Evolutionary conservation across 2,797 vertebrate genomes (phyloP).

Genomic region (Champsocephalus gunnari): DNA sequence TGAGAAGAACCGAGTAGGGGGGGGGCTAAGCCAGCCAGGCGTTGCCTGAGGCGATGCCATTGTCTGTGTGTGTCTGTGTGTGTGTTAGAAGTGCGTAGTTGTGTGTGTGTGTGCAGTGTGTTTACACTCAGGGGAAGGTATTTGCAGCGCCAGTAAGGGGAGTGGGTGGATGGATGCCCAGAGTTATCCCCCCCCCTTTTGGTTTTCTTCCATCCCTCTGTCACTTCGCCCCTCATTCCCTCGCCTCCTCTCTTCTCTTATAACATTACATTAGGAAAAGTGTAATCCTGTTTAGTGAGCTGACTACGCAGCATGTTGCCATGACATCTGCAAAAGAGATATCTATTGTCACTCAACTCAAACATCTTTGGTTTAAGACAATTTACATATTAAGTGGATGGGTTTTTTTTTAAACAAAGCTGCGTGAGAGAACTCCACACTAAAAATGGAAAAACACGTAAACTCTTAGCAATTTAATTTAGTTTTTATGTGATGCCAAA

Average conservation of each 20-base stretch:
- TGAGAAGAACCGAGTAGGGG: conserved; percentile 54
- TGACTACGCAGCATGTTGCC: conserved; percentile 3
- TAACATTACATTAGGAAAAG: conserved; percentile 33
- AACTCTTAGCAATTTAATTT: background rate
- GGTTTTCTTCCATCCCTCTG: conserved; percentile 26
- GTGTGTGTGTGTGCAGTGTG: background rate
- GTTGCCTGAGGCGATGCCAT: conserved; percentile 60
- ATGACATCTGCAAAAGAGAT: conserved; percentile 14
- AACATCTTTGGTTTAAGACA: background rate
- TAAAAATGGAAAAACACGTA: background rate
- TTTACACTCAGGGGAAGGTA: conserved; percentile 37
- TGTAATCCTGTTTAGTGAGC: conserved; percentile 45
- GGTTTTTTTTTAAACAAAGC: background rate
- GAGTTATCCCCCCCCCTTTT: conserved; percentile 13
- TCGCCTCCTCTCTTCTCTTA: conserved; percentile 16
- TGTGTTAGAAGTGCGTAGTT: conserved; percentile 15
- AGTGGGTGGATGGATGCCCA: conserved; percentile 47
- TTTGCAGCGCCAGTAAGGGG: conserved; percentile 38
- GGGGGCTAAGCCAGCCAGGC: conserved; percentile 47
- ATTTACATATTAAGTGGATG: background rate
- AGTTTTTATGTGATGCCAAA: background rate
- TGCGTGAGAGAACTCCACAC: background rate
- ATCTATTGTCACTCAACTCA: background rate
- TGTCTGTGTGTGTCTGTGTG: conserved; percentile 37
- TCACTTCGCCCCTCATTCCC: conserved; percentile 24